Conservation (phyloP, 2,888 invertebrate species). For the Microplitis manilae region DNA sequence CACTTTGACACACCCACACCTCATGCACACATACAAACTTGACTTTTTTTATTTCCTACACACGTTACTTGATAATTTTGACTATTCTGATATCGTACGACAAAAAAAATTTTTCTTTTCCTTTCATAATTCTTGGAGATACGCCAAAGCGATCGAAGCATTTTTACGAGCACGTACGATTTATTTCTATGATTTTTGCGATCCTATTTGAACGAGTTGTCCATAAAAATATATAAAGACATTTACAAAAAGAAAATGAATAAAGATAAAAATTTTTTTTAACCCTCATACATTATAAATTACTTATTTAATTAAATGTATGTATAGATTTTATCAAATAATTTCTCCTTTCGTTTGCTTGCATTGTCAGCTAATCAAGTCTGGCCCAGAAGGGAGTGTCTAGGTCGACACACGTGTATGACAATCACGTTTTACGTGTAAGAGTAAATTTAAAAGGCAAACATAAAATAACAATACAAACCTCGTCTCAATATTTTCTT, state of each 20-base stretch:
- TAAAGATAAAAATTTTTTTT: neutral
- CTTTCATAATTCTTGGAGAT: constrained; percentile 20
- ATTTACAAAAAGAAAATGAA: neutral
- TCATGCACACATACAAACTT: neutral
- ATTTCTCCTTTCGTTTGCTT: constrained; percentile 18
- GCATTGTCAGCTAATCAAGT: constrained; percentile 14
- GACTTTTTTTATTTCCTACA: neutral
- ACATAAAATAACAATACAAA: constrained; percentile 11
- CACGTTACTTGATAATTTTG: neutral
- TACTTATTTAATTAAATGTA: neutral
- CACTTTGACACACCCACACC: constrained; percentile 18
- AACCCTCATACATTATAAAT: neutral
- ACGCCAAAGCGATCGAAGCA: constrained; percentile 7
- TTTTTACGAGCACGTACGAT: constrained; percentile 5
- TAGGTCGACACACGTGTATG: constrained; percentile 21
- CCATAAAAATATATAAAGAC: neutral
- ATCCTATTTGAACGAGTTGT: neutral
- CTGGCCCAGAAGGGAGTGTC: constrained; percentile 13
- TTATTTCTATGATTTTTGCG: constrained; percentile 10
- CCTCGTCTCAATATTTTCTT: constrained; percentile 4
- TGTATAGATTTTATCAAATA: neutral
- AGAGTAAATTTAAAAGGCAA: neutral
- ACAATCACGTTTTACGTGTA: constrained; percentile 14
- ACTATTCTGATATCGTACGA: neutral
- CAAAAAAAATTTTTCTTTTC: neutral